These are phyloP conservation scores for Pampus argenteus DNA, from an alignment of 2,797 vertebrate genomes.

Conservation along the genomic window DNA sequence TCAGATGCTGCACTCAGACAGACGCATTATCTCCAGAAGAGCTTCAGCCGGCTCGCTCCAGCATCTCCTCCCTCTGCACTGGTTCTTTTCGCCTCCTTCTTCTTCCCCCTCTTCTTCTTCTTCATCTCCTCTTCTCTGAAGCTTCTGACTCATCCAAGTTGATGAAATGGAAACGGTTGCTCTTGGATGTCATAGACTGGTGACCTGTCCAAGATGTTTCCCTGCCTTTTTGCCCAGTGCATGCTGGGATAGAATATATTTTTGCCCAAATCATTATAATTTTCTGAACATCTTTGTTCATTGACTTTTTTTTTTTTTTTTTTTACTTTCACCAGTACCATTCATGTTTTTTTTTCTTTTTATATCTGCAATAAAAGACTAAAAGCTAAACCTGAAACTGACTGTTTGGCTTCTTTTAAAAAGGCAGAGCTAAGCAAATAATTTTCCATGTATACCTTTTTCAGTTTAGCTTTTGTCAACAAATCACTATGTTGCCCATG, in stretches of 20 bases:
- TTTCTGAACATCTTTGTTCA: conserved; percentile 17
- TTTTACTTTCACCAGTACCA: conserved; percentile 29
- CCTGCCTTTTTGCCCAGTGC: conserved; percentile 33
- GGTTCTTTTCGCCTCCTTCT: neutral
- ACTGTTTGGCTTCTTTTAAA: neutral
- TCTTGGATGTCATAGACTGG: conserved; percentile 17
- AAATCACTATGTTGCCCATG: no score
- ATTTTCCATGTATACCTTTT: no score
- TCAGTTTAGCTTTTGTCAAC: no score
- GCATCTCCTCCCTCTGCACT: neutral
- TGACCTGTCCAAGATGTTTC: conserved; percentile 7
- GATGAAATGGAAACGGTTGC: conserved; percentile 17
- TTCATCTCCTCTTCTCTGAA: neutral
- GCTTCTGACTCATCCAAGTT: neutral
- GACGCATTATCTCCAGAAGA: conserved; percentile 8
- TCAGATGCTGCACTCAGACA: conserved; percentile 13
- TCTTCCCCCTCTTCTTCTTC: neutral
- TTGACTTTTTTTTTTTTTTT: conserved; percentile 27
- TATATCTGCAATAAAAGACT: conserved; percentile 46
- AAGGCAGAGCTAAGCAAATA: neutral
- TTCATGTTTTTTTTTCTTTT: conserved; percentile 40
- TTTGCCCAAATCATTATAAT: conserved; percentile 13
- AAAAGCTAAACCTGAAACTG: neutral
- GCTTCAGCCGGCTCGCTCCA: conserved; percentile 32
- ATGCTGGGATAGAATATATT: conserved; percentile 34